A percentile compares a stretch with the other conserved stretches of the same genome.
phyloP scores from a whole-genome alignment of 2,797 vertebrate species.

The Helostoma temminkii region DNA sequence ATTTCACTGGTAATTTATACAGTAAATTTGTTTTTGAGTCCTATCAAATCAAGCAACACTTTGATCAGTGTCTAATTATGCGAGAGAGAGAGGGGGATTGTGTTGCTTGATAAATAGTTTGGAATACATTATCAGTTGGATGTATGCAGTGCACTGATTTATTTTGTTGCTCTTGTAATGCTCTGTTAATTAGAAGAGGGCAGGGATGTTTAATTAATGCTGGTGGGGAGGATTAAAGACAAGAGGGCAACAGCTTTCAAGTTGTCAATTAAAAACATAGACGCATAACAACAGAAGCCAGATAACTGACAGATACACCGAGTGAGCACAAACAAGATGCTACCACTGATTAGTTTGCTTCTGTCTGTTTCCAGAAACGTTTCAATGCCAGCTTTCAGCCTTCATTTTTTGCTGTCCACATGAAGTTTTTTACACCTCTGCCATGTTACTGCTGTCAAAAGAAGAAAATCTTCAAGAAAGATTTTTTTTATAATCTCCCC shows the following conservation, averaged over 20 bases:
- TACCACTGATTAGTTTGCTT: conserved; percentile 30
- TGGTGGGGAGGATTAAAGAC: conserved; percentile 60
- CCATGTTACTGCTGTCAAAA: neutral
- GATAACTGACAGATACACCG: conserved; percentile 61
- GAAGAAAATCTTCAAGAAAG: no score
- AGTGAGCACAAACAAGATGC: conserved; percentile 53
- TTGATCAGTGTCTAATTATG: conserved; percentile 81
- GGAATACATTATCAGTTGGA: conserved; percentile 67
- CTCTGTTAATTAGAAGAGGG: conserved; percentile 78
- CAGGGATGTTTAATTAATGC: conserved; percentile 80
- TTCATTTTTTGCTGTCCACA: neutral
- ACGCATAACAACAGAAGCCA: conserved; percentile 59
- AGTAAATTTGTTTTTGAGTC: conserved; percentile 39
- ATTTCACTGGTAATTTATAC: conserved; percentile 64
- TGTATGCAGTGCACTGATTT: conserved; percentile 69
- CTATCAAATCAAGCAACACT: conserved; percentile 76
- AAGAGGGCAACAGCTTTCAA: conserved; percentile 67
- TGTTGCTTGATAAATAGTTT: conserved; percentile 62
- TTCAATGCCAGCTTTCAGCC: neutral
- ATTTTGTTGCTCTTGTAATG: conserved; percentile 78
- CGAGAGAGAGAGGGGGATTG: conserved; percentile 58
- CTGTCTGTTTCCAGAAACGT: conserved; percentile 6
- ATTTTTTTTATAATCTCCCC: no score
- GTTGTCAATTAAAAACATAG: conserved; percentile 75
- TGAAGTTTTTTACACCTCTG: conserved; percentile 16